These are phyloP conservation scores for Hyaena hyaena DNA, from an alignment of 2,113 vertebrate species.

Conservation along the genomic window DNA sequence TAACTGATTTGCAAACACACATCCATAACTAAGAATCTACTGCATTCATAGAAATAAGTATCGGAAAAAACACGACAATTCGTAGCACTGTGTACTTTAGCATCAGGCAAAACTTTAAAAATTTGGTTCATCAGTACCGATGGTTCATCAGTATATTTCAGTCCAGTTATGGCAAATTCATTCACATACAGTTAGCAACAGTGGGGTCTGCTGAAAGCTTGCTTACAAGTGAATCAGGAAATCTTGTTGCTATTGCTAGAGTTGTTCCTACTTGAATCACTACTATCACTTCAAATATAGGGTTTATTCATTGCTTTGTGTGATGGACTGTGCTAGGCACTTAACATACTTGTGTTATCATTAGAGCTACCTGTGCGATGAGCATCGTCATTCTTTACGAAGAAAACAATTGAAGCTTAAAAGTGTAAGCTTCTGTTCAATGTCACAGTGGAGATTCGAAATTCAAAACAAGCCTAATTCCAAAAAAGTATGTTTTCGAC, in stretches of 20 bases:
- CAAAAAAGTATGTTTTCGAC: not conserved
- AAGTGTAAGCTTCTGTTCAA: not conserved
- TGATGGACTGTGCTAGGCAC: not conserved
- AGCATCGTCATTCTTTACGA: not conserved
- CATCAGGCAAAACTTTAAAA: not conserved
- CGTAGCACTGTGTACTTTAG: not conserved
- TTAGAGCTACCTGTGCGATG: not conserved
- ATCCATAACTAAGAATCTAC: not conserved
- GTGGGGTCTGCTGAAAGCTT: not conserved
- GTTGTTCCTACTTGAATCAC: not conserved
- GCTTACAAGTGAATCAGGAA: not conserved
- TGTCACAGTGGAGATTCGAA: not conserved
- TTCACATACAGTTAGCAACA: not conserved
- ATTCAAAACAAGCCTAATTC: not conserved
- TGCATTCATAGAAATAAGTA: not conserved
- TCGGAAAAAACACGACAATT: not conserved
- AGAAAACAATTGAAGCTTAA: not conserved
- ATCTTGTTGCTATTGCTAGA: not conserved
- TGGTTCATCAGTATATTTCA: not conserved
- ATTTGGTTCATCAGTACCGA: not conserved
- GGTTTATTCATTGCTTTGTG: not conserved
- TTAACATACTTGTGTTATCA: not conserved
- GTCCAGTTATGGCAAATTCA: not conserved
- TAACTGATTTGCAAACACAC: not conserved
- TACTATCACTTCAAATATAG: not conserved